Percentiles rank a stretch among this genome's conserved stretches.
Evolutionary conservation across 2,888 invertebrate species (phyloP).

Genomic region (Hypolimnas misippus): DNA sequence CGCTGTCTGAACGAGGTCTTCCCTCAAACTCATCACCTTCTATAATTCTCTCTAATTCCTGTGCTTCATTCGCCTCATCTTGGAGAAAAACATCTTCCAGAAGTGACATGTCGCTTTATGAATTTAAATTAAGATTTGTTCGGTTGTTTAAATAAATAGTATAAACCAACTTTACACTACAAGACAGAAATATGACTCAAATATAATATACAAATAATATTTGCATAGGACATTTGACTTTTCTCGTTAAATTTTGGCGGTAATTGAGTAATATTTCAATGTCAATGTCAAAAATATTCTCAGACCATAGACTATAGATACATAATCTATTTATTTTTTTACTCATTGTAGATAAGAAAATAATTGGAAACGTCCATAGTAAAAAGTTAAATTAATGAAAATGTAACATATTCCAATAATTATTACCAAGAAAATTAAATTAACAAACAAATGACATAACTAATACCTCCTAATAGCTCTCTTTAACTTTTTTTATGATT

Average conservation of each 20-base stretch:
- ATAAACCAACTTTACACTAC: no score
- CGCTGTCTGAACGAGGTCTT: constrained; percentile 66
- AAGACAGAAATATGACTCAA: no score
- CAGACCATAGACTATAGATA: not conserved
- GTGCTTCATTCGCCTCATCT: constrained; percentile 74
- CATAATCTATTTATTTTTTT: not conserved
- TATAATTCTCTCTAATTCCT: constrained; percentile 72
- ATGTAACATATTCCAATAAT: no score
- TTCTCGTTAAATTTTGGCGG: constrained; percentile 31
- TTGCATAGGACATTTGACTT: not conserved
- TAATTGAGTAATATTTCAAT: not conserved
- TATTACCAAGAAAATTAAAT: no score
- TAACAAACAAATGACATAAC: no score
- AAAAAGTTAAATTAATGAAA: no score
- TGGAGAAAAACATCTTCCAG: constrained; percentile 76
- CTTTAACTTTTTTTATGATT: no score
- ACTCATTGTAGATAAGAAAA: no score
- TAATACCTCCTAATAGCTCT: no score
- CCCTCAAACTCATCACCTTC: constrained; percentile 80
- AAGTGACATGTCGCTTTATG: constrained; percentile 60
- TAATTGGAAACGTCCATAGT: no score
- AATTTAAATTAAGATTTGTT: not conserved
- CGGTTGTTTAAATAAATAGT: no score
- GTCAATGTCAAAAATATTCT: not conserved
- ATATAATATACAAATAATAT: no score